Conservation (phyloP, 1,140 invertebrate genomes). For the Apis dorsata region DNA sequence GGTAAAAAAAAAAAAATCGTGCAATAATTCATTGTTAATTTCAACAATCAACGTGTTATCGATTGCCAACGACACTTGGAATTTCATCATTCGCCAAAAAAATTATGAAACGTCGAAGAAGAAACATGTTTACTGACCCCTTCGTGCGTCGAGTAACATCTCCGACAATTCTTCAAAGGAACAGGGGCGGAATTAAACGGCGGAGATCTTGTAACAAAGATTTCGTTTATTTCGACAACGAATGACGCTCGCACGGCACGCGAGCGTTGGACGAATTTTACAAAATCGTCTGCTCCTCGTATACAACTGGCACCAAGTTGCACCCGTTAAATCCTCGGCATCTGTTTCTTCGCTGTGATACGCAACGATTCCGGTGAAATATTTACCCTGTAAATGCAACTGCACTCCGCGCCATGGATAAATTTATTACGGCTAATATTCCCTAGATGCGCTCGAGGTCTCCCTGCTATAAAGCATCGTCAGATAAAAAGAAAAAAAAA, state of each 20-base stretch:
- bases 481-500: not conserved
- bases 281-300: constrained; percentile 28
- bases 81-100: too few species aligned
- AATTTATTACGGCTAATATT: constrained; percentile 47
- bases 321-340: constrained; percentile 33
- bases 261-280: constrained; percentile 5
- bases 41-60: too few species aligned
- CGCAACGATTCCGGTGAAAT: not conserved
- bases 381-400: constrained; percentile 16
- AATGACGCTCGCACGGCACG: not conserved
- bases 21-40: too few species aligned
- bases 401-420: not conserved
- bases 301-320: constrained; percentile 22
- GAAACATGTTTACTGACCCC: too few species aligned
- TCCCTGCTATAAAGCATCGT: not conserved
- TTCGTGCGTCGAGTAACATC: too few species aligned
- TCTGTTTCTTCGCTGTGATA: constrained; percentile 3
- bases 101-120: too few species aligned
- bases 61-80: too few species aligned
- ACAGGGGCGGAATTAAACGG: constrained; percentile 35
- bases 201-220: constrained; percentile 45
- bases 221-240: constrained; percentile 58
- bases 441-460: not conserved
- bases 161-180: not conserved
- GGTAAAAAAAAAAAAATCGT: too few species aligned